Evolutionary conservation across 2,888 invertebrate species (phyloP), one percentile per base, ranked within the genome.

Genomic region (Caenorhabditis japonica): DNA sequence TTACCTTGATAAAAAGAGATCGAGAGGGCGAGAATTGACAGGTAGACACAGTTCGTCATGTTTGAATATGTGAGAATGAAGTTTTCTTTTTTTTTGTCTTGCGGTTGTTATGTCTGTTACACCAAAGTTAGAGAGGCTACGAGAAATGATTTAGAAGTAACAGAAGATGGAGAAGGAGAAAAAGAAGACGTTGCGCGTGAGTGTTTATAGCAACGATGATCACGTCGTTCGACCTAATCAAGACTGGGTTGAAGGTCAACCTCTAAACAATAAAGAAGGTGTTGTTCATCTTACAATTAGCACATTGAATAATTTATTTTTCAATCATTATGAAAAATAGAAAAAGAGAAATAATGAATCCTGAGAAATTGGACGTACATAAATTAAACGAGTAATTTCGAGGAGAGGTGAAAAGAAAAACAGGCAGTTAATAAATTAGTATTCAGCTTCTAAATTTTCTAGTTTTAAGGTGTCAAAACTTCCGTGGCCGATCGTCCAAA

Each of bases 211-310:
- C 47, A 43, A 17, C 15, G 55, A 41, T 55, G 64, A 64, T 64
- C 55, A 64, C 56, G 55, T 38, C 52, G 52, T 64, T 64, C 64
- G 64, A 64, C 34, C 56, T 64, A 64, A 64, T 64, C 62, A 55
- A 61, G 41, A 52, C 3, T 19, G 36, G 49, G 59, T 33, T 59
- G 59, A 59, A 59, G 59, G 59, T 23, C 59, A 27, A 17, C 49
- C 30, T 19, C 8, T 33, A 30, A 21, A 21, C 34, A 17, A 49
- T 21, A 33, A 49, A n/a, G 34, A 27, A 13, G 47, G 15, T 13
- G 47, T 4, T 10, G 10, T 30, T 30, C 30, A 10, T 30, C 30
- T 30, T 30, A 10, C 7, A 5, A 30, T 10, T 5, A 30, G 10
- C 30, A 30, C 30, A 7, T 30, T 30, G 30, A 5, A 30, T 30